Conservation (phyloP, 2,797 vertebrate species). For the Margarornis squamiger region DNA sequence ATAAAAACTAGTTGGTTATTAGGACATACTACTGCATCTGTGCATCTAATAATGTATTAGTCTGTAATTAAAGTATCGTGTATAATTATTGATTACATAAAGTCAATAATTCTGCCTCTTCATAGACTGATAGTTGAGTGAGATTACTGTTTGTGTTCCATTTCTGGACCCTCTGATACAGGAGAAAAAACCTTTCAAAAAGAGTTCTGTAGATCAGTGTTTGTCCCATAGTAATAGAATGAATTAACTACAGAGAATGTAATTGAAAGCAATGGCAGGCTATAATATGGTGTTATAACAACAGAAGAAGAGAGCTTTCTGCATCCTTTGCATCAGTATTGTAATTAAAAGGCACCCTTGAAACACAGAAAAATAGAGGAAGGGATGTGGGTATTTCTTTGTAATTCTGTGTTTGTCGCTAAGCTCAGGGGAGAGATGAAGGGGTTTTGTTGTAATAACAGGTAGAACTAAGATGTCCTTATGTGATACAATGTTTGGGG, state of each 20-base stretch:
- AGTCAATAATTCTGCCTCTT: not conserved
- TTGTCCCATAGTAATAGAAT: not conserved
- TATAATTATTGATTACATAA: not conserved
- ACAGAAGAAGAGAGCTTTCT: not conserved
- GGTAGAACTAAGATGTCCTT: not conserved
- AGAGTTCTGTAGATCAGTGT: not conserved
- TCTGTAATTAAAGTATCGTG: not conserved
- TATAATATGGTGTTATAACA: not conserved
- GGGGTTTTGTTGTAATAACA: not conserved
- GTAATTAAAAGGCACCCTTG: not conserved
- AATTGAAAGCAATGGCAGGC: not conserved
- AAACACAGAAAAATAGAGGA: not conserved
- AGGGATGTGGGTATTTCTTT: not conserved
- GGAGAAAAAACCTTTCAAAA: not conserved
- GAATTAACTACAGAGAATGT: not conserved
- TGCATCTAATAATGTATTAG: not conserved
- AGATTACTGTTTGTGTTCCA: not conserved
- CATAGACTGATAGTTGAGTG: not conserved
- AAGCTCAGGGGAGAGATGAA: not conserved
- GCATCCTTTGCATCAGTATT: not conserved
- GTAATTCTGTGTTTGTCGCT: not conserved
- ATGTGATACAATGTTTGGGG: not conserved
- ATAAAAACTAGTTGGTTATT: not conserved
- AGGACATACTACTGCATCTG: not conserved
- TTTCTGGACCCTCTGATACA: not conserved